Percentiles rank a stretch among this genome's conserved stretches.
Evolutionary conservation across 1,140 invertebrate species (phyloP).

Genomic region (Delia radicum): DNA sequence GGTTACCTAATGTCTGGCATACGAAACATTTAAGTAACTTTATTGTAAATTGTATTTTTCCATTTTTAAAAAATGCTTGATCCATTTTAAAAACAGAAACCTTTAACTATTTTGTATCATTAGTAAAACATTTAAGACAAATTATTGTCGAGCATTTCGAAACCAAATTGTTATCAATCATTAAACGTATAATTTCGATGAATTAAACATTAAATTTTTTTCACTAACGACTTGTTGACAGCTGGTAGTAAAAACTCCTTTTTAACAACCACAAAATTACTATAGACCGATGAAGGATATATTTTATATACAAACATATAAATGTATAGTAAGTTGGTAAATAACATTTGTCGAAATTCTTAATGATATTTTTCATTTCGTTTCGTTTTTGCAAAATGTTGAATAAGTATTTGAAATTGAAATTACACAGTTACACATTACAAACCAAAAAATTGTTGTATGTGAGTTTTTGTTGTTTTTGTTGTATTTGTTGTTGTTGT

Average conservation of each 20-base stretch:
- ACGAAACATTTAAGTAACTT: too few species aligned
- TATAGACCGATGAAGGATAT: background rate
- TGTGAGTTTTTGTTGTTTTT: too few species aligned
- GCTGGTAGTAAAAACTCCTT: background rate
- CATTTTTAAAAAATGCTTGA: too few species aligned
- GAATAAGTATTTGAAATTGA: background rate
- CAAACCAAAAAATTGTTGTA: too few species aligned
- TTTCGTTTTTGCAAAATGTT: background rate
- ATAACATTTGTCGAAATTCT: background rate
- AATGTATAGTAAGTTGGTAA: too few species aligned
- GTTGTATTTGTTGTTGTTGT: too few species aligned
- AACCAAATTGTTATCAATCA: background rate
- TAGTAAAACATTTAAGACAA: background rate
- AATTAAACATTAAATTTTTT: background rate
- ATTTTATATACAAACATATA: too few species aligned
- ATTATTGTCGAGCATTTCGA: background rate
- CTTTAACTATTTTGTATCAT: background rate
- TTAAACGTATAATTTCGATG: background rate
- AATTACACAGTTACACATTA: background rate
- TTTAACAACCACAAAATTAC: constrained; percentile 1
- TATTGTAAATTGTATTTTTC: too few species aligned
- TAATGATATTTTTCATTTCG: background rate
- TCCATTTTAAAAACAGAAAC: background rate
- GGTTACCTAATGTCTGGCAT: too few species aligned
- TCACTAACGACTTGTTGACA: background rate